Conservation (phyloP, 2,797 vertebrate genomes). For the Moxostoma hubbsi region DNA sequence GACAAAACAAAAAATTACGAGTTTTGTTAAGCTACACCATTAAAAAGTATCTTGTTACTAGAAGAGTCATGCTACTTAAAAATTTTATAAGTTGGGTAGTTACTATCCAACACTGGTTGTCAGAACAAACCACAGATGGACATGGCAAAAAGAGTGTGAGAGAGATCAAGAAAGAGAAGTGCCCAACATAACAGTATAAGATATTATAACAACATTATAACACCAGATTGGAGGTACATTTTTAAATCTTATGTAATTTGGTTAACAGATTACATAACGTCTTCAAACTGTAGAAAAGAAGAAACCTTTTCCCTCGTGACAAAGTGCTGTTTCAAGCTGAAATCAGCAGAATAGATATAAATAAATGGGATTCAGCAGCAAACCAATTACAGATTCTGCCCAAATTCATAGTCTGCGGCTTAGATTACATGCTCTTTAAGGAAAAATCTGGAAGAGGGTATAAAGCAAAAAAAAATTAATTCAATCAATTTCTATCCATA, state of each 20-base stretch:
- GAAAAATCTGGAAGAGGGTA: conserved; percentile 9
- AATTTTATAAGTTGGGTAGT: conserved; percentile 9
- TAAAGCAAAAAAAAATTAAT: conserved; percentile 42
- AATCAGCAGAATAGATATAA: conserved; percentile 44
- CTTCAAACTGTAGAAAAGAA: neutral
- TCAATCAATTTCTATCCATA: conserved; percentile 48
- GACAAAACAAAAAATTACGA: no score
- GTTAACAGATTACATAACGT: neutral
- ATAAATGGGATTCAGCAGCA: conserved; percentile 45
- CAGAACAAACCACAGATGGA: neutral
- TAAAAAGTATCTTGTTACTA: neutral
- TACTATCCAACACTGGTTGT: neutral
- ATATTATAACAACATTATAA: neutral
- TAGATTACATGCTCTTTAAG: conserved; percentile 36
- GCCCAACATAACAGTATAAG: neutral
- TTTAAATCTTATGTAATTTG: neutral
- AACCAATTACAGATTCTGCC: conserved; percentile 57
- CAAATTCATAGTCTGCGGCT: conserved; percentile 41
- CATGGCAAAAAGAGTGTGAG: neutral
- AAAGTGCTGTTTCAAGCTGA: conserved; percentile 9
- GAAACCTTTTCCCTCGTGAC: neutral
- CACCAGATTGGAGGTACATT: conserved; percentile 11
- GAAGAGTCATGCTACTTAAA: neutral
- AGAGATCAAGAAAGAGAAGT: neutral
- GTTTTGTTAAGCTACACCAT: no score